Conservation (phyloP, 2,888 invertebrate genomes). For the Choristoneura rosaceana region DNA sequence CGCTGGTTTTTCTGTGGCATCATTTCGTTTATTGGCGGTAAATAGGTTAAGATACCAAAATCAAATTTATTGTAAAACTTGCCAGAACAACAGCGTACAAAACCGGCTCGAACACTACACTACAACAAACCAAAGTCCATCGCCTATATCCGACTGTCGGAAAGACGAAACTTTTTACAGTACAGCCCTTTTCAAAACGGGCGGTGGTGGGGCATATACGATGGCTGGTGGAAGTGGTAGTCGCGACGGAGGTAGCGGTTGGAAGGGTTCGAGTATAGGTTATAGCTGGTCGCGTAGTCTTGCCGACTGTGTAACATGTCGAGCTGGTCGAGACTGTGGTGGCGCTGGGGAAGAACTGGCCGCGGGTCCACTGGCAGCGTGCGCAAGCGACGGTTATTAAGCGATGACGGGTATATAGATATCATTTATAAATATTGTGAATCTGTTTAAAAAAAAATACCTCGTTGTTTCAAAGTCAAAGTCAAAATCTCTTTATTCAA, state of each 20-base stretch:
- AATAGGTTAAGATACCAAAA: not conserved
- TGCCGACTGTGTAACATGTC: conserved; percentile 77
- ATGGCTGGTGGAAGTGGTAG: conserved; percentile 71
- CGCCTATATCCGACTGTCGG: conserved; percentile 78
- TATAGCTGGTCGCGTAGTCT: conserved; percentile 70
- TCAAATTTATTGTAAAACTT: not conserved
- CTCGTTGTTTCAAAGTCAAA: no score
- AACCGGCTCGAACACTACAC: conserved; percentile 48
- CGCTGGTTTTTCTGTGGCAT: no score
- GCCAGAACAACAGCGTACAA: conserved; percentile 48
- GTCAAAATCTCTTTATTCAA: no score
- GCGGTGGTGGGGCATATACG: conserved; percentile 76
- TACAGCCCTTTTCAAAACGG: conserved; percentile 84
- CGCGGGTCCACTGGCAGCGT: conserved; percentile 71
- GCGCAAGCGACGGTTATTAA: conserved; percentile 51
- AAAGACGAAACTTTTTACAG: conserved; percentile 81
- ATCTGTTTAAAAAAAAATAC: no score
- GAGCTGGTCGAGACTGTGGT: conserved; percentile 80
- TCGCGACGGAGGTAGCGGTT: conserved; percentile 72
- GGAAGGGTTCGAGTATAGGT: conserved; percentile 60
- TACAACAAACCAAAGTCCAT: conserved; percentile 65
- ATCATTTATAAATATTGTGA: no score
- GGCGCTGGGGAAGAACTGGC: conserved; percentile 68
- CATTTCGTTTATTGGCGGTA: no score
- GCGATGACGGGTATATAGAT: no score